Evolutionary conservation across 1,140 invertebrate genomes (phyloP).

Genomic region (Stegodyphus dumicola): DNA sequence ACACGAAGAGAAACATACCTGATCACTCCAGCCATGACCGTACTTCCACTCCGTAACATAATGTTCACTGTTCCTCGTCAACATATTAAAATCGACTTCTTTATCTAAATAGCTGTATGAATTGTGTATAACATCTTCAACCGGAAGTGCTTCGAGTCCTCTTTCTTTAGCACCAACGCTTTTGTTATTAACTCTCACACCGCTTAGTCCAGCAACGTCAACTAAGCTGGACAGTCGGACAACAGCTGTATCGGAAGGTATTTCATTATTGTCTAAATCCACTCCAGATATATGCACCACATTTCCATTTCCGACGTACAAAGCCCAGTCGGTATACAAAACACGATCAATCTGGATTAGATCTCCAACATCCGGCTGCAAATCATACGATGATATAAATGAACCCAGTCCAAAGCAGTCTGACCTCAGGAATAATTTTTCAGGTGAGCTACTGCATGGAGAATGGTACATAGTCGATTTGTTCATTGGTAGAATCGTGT

Average conservation of each 20-base stretch:
- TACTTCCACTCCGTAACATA: conserved; percentile 67
- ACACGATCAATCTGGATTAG: conserved; percentile 66
- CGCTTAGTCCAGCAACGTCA: conserved; percentile 63
- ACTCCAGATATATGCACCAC: conserved; percentile 64
- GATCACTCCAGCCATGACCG: conserved; percentile 66
- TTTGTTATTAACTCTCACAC: conserved; percentile 67
- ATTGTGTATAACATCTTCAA: conserved; percentile 63
- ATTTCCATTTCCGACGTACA: conserved; percentile 66
- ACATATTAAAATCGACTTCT: conserved; percentile 65
- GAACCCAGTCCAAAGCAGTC: conserved; percentile 57
- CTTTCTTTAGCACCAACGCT: conserved; percentile 64
- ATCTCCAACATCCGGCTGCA: conserved; percentile 63
- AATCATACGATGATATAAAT: conserved; percentile 56
- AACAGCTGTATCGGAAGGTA: conserved; percentile 58
- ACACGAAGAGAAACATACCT: conserved; percentile 61
- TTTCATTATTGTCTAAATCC: conserved; percentile 62
- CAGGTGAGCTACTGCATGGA: conserved; percentile 4
- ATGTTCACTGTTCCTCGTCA: conserved; percentile 66
- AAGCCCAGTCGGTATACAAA: conserved; percentile 66
- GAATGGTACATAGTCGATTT: neutral
- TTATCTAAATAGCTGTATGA: conserved; percentile 61
- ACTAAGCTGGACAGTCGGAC: conserved; percentile 60
- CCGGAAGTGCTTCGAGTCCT: conserved; percentile 60
- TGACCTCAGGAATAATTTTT: conserved; percentile 40
- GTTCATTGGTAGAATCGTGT: neutral